Evolutionary conservation across 2,888 invertebrate genomes (phyloP).

Genomic region (Alsophila aescularia): DNA sequence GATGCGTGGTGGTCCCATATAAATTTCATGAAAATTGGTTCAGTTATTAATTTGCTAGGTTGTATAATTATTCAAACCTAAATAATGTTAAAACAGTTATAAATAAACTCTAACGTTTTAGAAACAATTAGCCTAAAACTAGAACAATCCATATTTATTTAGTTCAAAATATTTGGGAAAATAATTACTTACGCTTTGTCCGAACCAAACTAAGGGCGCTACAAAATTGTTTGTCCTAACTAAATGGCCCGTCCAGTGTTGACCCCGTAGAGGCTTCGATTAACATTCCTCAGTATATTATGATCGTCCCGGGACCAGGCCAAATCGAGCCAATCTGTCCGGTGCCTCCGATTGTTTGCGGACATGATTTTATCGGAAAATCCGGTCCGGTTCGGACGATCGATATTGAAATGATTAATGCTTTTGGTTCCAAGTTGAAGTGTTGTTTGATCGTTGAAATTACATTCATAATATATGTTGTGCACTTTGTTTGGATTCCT

Average conservation of each 20-base stretch:
- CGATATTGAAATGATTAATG: constrained; percentile 36
- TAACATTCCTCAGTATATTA: constrained; percentile 70
- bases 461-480: constrained; percentile 12
- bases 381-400: constrained; percentile 37
- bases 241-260: constrained; percentile 42
- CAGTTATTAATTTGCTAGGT: too few species aligned
- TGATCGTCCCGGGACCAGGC: constrained; percentile 65
- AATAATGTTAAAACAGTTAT: too few species aligned
- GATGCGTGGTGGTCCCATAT: too few species aligned
- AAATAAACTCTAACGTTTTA: too few species aligned
- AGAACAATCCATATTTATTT: not conserved
- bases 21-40: too few species aligned
- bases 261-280: constrained; percentile 64
- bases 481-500: constrained; percentile 7
- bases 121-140: not conserved
- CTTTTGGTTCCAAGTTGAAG: constrained; percentile 18
- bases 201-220: constrained; percentile 2
- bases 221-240: constrained; percentile 26
- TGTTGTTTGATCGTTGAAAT: constrained; percentile 21
- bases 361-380: constrained; percentile 68
- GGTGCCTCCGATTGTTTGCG: constrained; percentile 75
- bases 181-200: constrained; percentile 11
- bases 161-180: constrained; percentile 10
- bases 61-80: too few species aligned
- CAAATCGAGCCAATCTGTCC: constrained; percentile 59